Percentiles rank a stretch among this genome's conserved stretches.
These are phyloP conservation scores for Panthera tigris DNA, from an alignment of 2,113 vertebrate species.

Conservation along the genomic window DNA sequence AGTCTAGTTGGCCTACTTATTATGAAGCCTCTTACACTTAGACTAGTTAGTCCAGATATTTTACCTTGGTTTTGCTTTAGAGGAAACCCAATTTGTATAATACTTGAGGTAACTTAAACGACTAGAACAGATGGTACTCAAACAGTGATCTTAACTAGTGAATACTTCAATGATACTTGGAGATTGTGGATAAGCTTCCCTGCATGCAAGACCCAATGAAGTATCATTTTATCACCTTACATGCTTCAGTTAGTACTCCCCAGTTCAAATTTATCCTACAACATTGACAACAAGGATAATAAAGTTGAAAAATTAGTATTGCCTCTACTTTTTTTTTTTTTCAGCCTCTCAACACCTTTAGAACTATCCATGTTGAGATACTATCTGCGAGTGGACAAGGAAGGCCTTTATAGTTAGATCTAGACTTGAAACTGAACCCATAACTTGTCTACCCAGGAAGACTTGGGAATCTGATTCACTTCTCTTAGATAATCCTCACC, in stretches of 20 bases:
- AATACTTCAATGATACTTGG: neutral
- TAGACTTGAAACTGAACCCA: neutral
- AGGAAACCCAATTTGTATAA: neutral
- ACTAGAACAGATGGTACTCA: neutral
- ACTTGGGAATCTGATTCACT: neutral
- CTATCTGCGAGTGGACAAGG: neutral
- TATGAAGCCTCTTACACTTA: neutral
- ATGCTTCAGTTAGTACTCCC: neutral
- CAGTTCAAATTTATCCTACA: neutral
- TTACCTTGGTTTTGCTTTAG: neutral
- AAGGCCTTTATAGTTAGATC: neutral
- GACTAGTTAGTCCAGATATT: neutral
- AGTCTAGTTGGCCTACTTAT: neutral
- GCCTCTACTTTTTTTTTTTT: neutral
- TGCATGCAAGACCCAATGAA: neutral
- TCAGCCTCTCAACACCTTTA: neutral
- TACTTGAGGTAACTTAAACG: neutral
- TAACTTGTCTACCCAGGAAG: neutral
- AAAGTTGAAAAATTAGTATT: neutral
- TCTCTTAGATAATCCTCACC: neutral
- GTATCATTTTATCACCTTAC: neutral
- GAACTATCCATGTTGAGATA: neutral
- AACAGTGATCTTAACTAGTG: neutral
- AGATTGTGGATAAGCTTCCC: neutral
- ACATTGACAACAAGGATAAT: neutral